phyloP scores from a whole-genome alignment of 1,140 invertebrate genomes.

The Drosophila novamexicana region DNA sequence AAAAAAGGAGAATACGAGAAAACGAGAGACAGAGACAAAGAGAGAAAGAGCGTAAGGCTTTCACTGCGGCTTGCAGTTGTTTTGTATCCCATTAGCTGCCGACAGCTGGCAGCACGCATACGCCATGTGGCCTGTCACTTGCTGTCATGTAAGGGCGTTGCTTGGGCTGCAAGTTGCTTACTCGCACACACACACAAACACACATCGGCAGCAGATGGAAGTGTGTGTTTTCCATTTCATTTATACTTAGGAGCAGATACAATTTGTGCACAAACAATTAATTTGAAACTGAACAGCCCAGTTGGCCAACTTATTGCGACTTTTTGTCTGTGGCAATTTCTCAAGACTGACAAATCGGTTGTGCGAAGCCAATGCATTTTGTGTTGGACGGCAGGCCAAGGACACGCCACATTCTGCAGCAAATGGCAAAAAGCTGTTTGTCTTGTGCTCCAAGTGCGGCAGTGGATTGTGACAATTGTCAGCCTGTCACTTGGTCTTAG shows the following conservation, averaged over 20 bases:
- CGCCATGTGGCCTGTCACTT: slow-evolving; percentile 74
- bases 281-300: slow-evolving; percentile 59
- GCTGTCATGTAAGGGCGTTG: slow-evolving; percentile 73
- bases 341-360: slow-evolving; percentile 73
- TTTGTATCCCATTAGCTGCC: slow-evolving; percentile 54
- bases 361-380: slow-evolving; percentile 11
- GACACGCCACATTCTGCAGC: slow-evolving; percentile 35
- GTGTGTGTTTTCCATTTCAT: slow-evolving; percentile 29
- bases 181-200: slow-evolving; percentile 6
- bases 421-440: slow-evolving; percentile 48
- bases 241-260: slow-evolving; percentile 34
- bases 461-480: slow-evolving; percentile 66
- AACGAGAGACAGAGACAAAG: slow-evolving; percentile 13
- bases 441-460: slow-evolving; percentile 45
- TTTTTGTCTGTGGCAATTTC: slow-evolving; percentile 58
- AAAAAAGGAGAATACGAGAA: slow-evolving; percentile 7
- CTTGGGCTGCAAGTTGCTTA: slow-evolving; percentile 20
- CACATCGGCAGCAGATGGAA: slow-evolving; percentile 11
- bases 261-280: slow-evolving; percentile 60
- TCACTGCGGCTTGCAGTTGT: slow-evolving; percentile 29
- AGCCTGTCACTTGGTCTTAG: slow-evolving; percentile 66
- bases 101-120: slow-evolving; percentile 71
- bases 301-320: slow-evolving; percentile 56
- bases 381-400: not conserved
- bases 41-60: not conserved